Base-by-base conservation (phyloP, 2,113 vertebrate species). In the Istiophorus platypterus region DNA sequence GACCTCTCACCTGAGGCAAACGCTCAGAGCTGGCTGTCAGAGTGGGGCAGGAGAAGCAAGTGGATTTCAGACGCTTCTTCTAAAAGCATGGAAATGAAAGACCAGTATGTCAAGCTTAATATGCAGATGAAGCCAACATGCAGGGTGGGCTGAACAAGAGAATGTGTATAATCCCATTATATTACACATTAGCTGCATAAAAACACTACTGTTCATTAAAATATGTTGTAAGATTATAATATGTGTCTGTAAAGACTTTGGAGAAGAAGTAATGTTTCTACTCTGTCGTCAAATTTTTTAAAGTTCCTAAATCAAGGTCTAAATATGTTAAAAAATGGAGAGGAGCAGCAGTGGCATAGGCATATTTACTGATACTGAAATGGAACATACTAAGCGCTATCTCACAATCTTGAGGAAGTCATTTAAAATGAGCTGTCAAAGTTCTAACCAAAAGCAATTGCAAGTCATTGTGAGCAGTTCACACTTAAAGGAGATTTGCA, bases 1-100 rank as follows among this genome's bases (percentile, higher is more conserved):
- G 58, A 69, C n/a, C 13, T 69, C 42, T 75, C 58, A 67, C 79
- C 63, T 41, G 67, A 73, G 77, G 82, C 57, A 4, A 73, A 57
- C 4, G 4, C 39, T 78, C 72, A 58, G n/a, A n/a, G n/a, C 66
- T 39, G 27, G 51, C 47, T 76, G 71, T 41, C 26, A 58, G 29
- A 65, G 71, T 9, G 0, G 69, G 37, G 85, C 59, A 74, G 20
- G 37, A 59, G 31, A 22, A 59, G 42, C 1, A 26, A 8, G 61
- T 67, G 49, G 59, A 65, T 61, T 66, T 57, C 39, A 13, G 29
- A 47, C 5, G 0, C 10, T 20, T 45, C 12, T 52, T 14, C n/a
- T 39, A 22, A 49, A 72, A 59, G 7, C 37, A 39, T 5, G 29
- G 18, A 62, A 29, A 34, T 26, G 14, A 29, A 65, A 29, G 7